Percentiles rank a stretch among this genome's conserved stretches.
These are phyloP conservation scores for Neoseiulus cucumeris DNA, from an alignment of 1,140 invertebrate genomes.

Conservation along the genomic window DNA sequence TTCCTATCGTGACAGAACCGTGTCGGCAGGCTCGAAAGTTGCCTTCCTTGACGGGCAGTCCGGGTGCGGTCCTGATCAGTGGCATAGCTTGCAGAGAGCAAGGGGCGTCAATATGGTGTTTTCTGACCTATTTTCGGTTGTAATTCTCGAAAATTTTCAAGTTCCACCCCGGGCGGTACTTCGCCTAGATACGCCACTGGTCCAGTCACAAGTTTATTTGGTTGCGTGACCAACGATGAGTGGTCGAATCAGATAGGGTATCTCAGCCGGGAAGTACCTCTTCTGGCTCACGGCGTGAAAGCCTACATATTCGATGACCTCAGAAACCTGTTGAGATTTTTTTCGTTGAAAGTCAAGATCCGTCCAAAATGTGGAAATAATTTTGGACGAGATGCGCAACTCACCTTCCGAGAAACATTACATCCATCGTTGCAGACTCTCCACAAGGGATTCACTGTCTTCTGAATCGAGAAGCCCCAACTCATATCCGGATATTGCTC, in stretches of 20 bases:
- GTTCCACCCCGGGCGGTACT: no score
- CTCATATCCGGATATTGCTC: background rate
- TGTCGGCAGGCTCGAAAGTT: no score
- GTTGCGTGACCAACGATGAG: background rate
- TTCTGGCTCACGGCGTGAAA: background rate
- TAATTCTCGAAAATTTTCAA: no score
- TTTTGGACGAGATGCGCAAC: background rate
- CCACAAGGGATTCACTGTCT: background rate
- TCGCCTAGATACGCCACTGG: no score
- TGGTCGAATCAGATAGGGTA: background rate
- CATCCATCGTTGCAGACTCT: conserved; percentile 5
- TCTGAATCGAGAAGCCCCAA: background rate
- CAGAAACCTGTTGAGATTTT: background rate
- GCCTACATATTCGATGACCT: conserved; percentile 2
- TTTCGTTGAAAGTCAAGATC: background rate
- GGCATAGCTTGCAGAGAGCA: no score
- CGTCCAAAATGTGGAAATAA: background rate
- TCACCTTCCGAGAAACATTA: conserved; percentile 1
- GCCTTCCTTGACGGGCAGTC: no score
- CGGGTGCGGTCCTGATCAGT: no score
- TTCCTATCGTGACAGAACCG: no score
- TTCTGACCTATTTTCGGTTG: no score
- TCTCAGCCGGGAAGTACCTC: background rate
- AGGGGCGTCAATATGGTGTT: no score
- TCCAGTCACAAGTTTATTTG: background rate